phyloP scores from a whole-genome alignment of 2,797 vertebrate species.

The Columba guinea region DNA sequence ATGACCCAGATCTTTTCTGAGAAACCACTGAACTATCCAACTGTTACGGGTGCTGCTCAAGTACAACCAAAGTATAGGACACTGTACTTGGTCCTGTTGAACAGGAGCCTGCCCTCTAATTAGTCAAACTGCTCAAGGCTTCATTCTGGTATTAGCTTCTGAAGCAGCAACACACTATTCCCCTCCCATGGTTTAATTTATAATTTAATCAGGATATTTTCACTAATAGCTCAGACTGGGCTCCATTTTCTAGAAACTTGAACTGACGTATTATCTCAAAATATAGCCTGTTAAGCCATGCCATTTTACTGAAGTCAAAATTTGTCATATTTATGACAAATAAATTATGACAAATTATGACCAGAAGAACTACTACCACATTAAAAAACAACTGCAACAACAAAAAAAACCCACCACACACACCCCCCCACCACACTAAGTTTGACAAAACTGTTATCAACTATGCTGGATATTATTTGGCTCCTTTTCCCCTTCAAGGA shows the following conservation, averaged over 20 bases:
- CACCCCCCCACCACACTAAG: background rate
- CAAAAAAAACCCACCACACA: too few species aligned
- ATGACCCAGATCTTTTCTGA: background rate
- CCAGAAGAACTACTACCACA: background rate
- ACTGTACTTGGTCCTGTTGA: background rate
- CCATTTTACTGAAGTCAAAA: background rate
- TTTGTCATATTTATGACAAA: background rate
- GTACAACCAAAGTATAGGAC: background rate
- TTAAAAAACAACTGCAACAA: too few species aligned
- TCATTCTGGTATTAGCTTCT: background rate
- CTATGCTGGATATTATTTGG: background rate
- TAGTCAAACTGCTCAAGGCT: background rate
- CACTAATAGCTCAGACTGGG: background rate
- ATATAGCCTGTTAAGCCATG: background rate
- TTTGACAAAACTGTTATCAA: background rate
- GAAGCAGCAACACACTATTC: background rate
- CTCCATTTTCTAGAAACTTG: background rate
- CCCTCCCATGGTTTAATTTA: background rate
- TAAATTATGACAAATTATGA: background rate
- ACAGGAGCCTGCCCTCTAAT: background rate
- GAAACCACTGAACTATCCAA: background rate
- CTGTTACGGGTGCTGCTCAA: background rate
- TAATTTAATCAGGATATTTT: background rate
- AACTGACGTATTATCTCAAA: background rate
- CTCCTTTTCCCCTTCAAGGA: background rate